Evolutionary conservation across 2,888 invertebrate genomes (phyloP), one percentile per base, ranked within the genome.

Genomic region (Blastobasis adustella): DNA sequence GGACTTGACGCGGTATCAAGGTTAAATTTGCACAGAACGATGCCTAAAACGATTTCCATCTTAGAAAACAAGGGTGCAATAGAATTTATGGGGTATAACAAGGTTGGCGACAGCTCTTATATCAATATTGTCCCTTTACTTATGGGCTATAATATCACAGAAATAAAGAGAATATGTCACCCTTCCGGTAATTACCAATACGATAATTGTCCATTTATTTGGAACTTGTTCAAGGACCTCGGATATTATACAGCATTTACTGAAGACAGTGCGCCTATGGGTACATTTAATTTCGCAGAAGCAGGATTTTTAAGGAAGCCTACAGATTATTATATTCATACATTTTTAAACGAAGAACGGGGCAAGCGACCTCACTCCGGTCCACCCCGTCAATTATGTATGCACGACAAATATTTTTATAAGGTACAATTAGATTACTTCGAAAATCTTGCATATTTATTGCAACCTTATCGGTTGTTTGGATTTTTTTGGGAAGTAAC

Each of bases 51-150:
- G 0, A 77, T 90, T 9, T 66, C 80, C 5, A 90, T 89, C 57
- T 79, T 96, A 50, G 79, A 87, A 37, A 68, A 90, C 4, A 76
- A 93, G 40, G 88, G 89, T 0, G 92, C 92, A 9, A 84, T 95
- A n/a, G 95, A 95, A 66, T 86, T 98, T 70, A 72, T 93, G 55
- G 97, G 97, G 1, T 97, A 96, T 75, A 96, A 94, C 69, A 98
- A 98, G 87, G 93, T 98, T 4, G 98, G 92, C 0, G 97, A 97
- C 76, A 98, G 97, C 71, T 96, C 97, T 0, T 96, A 93, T 69
- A 96, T 96, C 0, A 98, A 98, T 76, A 71, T 97, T 45, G 90
- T 96, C 42, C 94, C 97, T 0, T 85, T 95, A 45, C 77, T 97
- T n/a, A 91, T 92, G 8, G 97, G 97, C 10, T 43, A 46, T 9